phyloP scores from a whole-genome alignment of 1,140 invertebrate species.

The Aplysia californica region DNA sequence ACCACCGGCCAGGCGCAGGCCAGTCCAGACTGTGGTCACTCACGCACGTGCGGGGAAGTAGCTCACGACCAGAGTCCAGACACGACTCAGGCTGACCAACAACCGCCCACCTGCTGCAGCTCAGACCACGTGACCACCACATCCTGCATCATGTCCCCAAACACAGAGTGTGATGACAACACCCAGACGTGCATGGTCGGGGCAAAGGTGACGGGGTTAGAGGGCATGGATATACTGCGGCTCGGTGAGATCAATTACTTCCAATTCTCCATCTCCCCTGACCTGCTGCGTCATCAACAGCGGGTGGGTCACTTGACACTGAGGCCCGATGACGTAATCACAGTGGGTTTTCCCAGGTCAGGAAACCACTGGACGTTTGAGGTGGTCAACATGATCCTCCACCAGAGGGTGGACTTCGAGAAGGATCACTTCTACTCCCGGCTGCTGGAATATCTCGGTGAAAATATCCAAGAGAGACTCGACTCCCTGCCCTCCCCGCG shows the following conservation, averaged over 20 bases:
- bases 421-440: constrained; percentile 13
- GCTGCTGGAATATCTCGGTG: not conserved
- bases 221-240: not conserved
- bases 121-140: too few species aligned
- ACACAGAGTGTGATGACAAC: too few species aligned
- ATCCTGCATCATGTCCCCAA: too few species aligned
- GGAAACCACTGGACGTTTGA: constrained; percentile 30
- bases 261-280: not conserved
- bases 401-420: constrained; percentile 11
- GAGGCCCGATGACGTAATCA: constrained; percentile 20
- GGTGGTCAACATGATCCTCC: constrained; percentile 23
- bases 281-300: not conserved
- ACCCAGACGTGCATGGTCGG: too few species aligned
- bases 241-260: not conserved
- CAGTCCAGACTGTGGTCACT: too few species aligned
- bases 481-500: constrained; percentile 27
- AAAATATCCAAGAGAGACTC: not conserved
- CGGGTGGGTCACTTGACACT: not conserved
- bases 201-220: not conserved
- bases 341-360: constrained; percentile 16
- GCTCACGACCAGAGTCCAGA: too few species aligned
- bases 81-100: too few species aligned
- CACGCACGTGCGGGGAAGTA: too few species aligned
- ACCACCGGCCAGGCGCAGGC: too few species aligned
- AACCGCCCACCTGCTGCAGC: too few species aligned